A percentile compares a stretch with the other conserved stretches of the same genome.
Evolutionary conservation across 2,113 vertebrate genomes (phyloP).

Genomic region (Melospiza georgiana): DNA sequence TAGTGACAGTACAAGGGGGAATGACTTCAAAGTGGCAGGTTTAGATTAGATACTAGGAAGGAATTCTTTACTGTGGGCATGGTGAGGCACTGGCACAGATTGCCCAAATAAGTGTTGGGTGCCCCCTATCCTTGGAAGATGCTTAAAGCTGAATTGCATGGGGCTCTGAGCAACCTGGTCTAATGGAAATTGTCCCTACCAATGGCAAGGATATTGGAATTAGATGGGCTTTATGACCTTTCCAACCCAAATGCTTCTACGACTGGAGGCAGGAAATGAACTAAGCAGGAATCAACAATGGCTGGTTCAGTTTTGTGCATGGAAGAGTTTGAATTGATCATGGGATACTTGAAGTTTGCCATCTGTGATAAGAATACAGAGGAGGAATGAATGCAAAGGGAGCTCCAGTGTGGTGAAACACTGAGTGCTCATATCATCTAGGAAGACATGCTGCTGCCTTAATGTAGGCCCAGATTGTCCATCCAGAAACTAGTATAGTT

Average conservation of each 20-base stretch:
- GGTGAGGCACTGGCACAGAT: neutral
- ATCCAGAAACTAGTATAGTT: neutral
- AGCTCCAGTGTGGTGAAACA: neutral
- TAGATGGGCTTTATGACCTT: neutral
- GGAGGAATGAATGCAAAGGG: neutral
- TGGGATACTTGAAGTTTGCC: neutral
- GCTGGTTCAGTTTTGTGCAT: neutral
- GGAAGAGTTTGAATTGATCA: neutral
- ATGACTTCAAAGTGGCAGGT: neutral
- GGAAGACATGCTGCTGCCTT: neutral
- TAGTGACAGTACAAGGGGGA: no score
- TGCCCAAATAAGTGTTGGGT: neutral
- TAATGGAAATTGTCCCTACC: neutral
- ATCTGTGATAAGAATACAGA: neutral
- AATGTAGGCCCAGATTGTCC: neutral
- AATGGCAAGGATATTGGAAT: neutral
- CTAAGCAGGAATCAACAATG: neutral
- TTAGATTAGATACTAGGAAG: neutral
- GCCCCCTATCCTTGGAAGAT: accelerated
- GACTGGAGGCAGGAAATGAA: neutral
- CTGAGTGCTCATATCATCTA: neutral
- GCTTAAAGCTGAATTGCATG: neutral
- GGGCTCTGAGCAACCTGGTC: neutral
- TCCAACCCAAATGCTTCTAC: neutral
- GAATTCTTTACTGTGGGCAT: neutral